phyloP scores from a whole-genome alignment of 2,888 invertebrate genomes.

The Andrena bucephala region DNA sequence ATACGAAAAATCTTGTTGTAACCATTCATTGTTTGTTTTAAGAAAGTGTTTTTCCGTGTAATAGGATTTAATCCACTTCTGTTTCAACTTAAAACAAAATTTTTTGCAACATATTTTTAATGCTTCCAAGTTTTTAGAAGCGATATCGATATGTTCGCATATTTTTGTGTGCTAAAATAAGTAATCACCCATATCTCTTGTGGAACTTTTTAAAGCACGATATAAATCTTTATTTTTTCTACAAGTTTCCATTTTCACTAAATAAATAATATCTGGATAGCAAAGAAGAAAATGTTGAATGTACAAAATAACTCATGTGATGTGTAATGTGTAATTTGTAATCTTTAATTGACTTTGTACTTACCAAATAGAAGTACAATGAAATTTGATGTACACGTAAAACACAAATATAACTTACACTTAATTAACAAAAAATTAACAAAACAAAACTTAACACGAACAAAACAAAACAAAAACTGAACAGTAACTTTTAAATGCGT shows the following conservation, averaged over 20 bases:
- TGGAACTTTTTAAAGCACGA: background rate
- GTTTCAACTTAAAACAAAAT: conserved; percentile 2
- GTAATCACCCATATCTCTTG: background rate
- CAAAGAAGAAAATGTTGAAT: too few relatives aligned
- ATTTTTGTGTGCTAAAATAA: background rate
- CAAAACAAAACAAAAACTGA: too few relatives aligned
- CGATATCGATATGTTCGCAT: background rate
- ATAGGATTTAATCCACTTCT: background rate
- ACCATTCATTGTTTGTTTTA: background rate
- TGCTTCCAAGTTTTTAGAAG: background rate
- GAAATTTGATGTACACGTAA: too few relatives aligned
- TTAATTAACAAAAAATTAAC: too few relatives aligned
- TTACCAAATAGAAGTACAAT: too few relatives aligned
- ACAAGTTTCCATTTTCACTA: background rate
- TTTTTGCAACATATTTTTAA: background rate
- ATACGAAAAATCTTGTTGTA: background rate
- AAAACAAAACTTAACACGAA: too few relatives aligned
- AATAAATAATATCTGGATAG: too few relatives aligned
- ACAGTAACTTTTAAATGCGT: too few relatives aligned
- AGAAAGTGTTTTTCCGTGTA: background rate
- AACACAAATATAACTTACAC: too few relatives aligned
- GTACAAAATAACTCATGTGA: too few relatives aligned
- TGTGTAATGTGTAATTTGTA: too few relatives aligned
- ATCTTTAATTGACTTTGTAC: too few relatives aligned
- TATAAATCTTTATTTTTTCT: conserved; percentile 1